Conservation (phyloP, 2,113 vertebrate species). For the Nanorana parkeri region DNA sequence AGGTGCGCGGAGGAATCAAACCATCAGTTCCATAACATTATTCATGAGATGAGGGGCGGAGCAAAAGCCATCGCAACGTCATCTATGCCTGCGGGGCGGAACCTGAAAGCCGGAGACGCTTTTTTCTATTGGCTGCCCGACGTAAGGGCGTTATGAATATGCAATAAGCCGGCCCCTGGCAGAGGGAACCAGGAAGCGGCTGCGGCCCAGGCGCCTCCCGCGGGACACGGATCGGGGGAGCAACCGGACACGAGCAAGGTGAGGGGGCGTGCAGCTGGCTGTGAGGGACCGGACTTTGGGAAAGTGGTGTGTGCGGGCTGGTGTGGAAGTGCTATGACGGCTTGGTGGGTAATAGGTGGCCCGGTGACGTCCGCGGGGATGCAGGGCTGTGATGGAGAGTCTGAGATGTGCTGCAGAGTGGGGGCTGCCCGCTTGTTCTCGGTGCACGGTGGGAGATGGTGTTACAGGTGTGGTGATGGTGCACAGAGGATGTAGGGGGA, state of each 20-base stretch:
- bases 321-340: too few relatives aligned
- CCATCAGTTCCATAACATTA: background rate
- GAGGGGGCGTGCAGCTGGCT: background rate
- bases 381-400: too few relatives aligned
- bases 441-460: background rate
- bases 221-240: conserved; percentile 23
- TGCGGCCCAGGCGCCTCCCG: conserved; percentile 52
- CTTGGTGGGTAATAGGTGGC: background rate
- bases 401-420: too few relatives aligned
- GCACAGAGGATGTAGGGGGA: background rate
- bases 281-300: background rate
- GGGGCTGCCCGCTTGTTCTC: too few relatives aligned
- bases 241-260: conserved; percentile 17
- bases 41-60: conserved; percentile 30
- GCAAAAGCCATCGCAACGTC: background rate
- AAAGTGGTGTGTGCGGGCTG: background rate
- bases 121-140: background rate
- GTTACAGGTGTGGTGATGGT: background rate
- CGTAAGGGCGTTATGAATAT: conserved; percentile 20
- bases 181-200: conserved; percentile 52
- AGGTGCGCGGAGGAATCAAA: conserved; percentile 45
- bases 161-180: conserved; percentile 45
- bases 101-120: background rate
- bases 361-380: background rate
- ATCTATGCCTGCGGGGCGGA: background rate